Evolutionary conservation across 2,797 vertebrate species (phyloP).

Genomic region (Columba guinea): DNA sequence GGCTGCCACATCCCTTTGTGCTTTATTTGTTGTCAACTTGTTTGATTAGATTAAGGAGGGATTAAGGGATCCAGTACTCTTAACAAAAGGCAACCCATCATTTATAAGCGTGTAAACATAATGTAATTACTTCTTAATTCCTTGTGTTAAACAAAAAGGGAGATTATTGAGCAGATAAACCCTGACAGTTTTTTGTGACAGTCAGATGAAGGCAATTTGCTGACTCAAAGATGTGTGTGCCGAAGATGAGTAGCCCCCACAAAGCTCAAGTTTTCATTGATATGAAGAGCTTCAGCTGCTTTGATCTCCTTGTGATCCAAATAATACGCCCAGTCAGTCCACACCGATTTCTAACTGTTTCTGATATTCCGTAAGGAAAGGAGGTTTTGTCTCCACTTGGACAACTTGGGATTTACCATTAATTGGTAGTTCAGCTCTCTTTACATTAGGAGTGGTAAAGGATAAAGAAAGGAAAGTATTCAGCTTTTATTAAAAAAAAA

Average conservation of each 20-base stretch:
- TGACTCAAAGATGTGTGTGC: not conserved
- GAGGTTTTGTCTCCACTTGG: not conserved
- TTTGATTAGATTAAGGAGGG: conserved; percentile 49
- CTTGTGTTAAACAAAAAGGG: not conserved
- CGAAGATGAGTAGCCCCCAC: not conserved
- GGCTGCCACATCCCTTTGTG: not conserved
- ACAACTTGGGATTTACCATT: not conserved
- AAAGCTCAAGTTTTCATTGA: not conserved
- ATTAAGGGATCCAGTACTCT: conserved; percentile 12
- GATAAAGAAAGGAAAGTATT: not conserved
- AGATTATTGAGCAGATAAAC: conserved; percentile 19
- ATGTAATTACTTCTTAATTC: conserved; percentile 40
- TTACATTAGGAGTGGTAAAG: not conserved
- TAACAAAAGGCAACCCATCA: conserved; percentile 12
- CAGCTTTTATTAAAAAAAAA: not conserved
- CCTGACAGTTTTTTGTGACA: not conserved
- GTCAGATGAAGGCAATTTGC: not conserved
- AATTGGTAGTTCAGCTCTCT: not conserved
- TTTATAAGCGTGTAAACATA: conserved; percentile 39
- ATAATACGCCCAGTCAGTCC: not conserved
- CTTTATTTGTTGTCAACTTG: conserved; percentile 10
- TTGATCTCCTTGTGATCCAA: not conserved
- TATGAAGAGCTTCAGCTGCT: not conserved
- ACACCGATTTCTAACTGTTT: not conserved
- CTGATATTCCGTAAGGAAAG: not conserved